Conservation (phyloP, 1,140 invertebrate genomes). For the fruit fly (Drosophila melanogaster) region Release_6_plus_ISO1_MT NT_033777.3:31144001-31144500, state of each 20-base stretch:
- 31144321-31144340: conserved; percentile 29
- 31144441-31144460: conserved; percentile 45
- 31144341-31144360: conserved; percentile 11
- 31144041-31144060: conserved; percentile 37
- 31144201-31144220: conserved; percentile 39
- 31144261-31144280: conserved; percentile 32
- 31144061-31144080: conserved; percentile 72
- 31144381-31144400: conserved; percentile 40
- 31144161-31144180: conserved; percentile 57
- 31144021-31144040: conserved; percentile 26
- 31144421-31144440: conserved; percentile 1
- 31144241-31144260: conserved; percentile 51
- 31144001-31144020: conserved; percentile 30
- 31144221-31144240: conserved; percentile 43
- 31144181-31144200: conserved; percentile 22
- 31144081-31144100: conserved; percentile 40
- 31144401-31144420: conserved; percentile 39
- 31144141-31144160: neutral
- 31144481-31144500: conserved; percentile 63
- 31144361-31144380: conserved; percentile 62
- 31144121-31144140: conserved; percentile 10
- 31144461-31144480: conserved; percentile 69
- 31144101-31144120: conserved; percentile 38
- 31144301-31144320: conserved; percentile 4
- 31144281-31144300: conserved; percentile 17